Base-by-base conservation (phyloP, 2,888 invertebrate species). In the Tineola bisselliella region DNA sequence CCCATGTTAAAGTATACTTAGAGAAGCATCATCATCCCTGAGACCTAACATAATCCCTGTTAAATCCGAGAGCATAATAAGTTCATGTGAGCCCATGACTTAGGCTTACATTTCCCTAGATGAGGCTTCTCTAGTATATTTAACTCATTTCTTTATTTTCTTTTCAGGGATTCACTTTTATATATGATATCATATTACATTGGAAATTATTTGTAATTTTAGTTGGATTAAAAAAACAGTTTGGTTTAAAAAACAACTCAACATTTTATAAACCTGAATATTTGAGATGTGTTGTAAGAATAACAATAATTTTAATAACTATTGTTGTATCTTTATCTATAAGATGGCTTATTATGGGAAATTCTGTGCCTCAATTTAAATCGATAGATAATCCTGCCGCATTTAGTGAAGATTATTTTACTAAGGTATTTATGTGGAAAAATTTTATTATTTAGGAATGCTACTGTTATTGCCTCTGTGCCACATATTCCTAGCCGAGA, bases 351-450 rank as follows among this genome's bases (percentile, higher is more conserved):
- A 77, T 96, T 56, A 97, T 97, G 92, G 93, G 92, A 63, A 93
- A 93, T 65, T 87, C 89, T 62, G 87, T 91, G 61, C 97, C 97
- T 10, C 89, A 87, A 60, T 98, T 98, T 76, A 94, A 96, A 72
- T 78, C 88, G 60, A 91, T 91, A 67, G 98, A 99, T 78, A 99
- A 99, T 86, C 98, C 98, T 15, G 92, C 97, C 59, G 95, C 96
- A 1, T 95, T 95, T 80, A 88, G 92, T 64, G 82, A 91, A 44
- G 87, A 82, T 70, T 68, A 89, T 57, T 75, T 91, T 60, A 88
- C 90, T 44, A 92, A 93, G 82, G 91, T 94, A 81, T 25, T 25
- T 76, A 73, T 61, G 2, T 25, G 4, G n/a, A n/a, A 25, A 25
- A 33, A 60, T 15, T 44, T 43, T n/a, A n/a, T n/a, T n/a, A n/a